These are phyloP conservation scores for Erythrolamprus reginae DNA, from an alignment of 2,113 vertebrate genomes.

Conservation along the genomic window DNA sequence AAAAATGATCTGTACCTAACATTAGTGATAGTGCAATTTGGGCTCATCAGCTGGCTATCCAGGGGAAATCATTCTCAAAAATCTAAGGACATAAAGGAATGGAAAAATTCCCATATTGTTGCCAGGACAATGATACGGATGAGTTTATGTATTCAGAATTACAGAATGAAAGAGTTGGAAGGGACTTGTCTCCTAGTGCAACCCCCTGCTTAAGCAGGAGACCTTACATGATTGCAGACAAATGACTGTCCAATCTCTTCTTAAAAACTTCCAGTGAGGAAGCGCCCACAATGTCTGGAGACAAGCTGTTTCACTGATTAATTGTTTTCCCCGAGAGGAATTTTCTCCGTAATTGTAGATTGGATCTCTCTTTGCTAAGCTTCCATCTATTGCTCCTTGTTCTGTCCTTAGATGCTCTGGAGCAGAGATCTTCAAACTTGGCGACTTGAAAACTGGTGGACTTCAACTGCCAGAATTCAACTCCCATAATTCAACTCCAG, in stretches of 20 bases:
- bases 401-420: background rate
- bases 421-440: no score
- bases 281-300: background rate
- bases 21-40: background rate
- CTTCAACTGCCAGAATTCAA: no score
- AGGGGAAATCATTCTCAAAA: background rate
- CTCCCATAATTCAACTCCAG: no score
- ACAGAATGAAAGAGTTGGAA: background rate
- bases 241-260: background rate
- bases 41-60: background rate
- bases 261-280: background rate
- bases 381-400: background rate
- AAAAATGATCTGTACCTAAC: background rate
- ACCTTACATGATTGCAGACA: background rate
- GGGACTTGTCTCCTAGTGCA: background rate
- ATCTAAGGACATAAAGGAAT: background rate
- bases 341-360: background rate
- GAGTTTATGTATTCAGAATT: background rate
- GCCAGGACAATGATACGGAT: background rate
- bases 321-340: background rate
- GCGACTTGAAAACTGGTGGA: no score
- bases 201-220: background rate
- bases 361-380: background rate
- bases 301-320: background rate
- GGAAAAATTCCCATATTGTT: background rate